Evolutionary conservation across 2,113 vertebrate genomes (phyloP), one percentile per base, ranked within the genome.

Genomic region (Vulpes vulpes): DNA sequence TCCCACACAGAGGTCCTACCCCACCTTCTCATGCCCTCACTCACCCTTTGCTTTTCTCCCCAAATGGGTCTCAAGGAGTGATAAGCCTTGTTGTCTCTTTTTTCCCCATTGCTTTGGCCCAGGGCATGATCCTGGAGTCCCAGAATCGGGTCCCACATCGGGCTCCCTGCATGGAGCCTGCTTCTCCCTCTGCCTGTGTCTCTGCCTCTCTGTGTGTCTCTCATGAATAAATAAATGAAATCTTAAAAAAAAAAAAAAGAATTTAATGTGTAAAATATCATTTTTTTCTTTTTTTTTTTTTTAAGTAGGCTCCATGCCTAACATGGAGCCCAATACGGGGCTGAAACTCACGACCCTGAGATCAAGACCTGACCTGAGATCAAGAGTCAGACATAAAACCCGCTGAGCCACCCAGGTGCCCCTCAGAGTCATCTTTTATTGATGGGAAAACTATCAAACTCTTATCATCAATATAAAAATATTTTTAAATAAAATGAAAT

Each of bases 401-500:
- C 32, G n/a, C 67, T 69, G 35, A 35, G 32, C 17, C 67, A 35
- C 67, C 67, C 17, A 69, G 67, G 67, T 3, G 0, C 67, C 17
- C 67, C 32, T 35, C 32, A 69, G 19, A 73, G 49, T 43, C 49
- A 38, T 59, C 25, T 43, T 80, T 94, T n/a, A 62, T 49, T 60
- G 49, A 53, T 57, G 20, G n/a, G n/a, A 96, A 67, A 22, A 57
- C 55, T 71, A 78, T 60, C 35, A 96, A 93, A 60, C 23, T 20
- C 43, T 87, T 43, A 91, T 32, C 4, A 76, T 38, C n/a, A 60
- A 62, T 49, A 78, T 27, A 64, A 90, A 69, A 71, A 78, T 57
- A 85, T 55, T 71, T 94, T 62, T 84, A 84, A 85, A 53, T 62
- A 62, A 85, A 79, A 71, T 27, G 7, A 85, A 90, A 94, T 30